Conservation (phyloP, 1,140 invertebrate species). For the Drosophila murphyi region DNA sequence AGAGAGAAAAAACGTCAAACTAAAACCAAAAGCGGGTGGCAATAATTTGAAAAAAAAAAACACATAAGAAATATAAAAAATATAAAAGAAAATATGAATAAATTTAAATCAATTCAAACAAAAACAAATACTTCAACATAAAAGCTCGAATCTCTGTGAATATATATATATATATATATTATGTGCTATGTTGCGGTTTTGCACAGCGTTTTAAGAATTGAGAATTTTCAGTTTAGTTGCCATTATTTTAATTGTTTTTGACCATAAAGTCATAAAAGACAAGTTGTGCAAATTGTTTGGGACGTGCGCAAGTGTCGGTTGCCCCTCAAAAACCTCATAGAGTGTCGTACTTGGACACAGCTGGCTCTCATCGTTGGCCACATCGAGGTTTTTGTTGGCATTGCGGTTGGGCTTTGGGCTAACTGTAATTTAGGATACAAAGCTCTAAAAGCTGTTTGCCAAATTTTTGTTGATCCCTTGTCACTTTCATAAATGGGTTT, state of each 20-base stretch:
- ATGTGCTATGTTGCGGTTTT: constrained; percentile 46
- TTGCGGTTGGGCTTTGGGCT: neutral
- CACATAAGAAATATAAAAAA: neutral
- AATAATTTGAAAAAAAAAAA: constrained; percentile 29
- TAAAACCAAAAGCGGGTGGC: constrained; percentile 37
- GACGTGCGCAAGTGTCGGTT: constrained; percentile 15
- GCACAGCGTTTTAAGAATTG: constrained; percentile 22
- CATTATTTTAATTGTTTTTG: constrained; percentile 72
- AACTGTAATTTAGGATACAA: neutral
- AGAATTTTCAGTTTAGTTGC: constrained; percentile 36
- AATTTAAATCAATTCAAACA: constrained; percentile 5
- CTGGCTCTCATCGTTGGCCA: constrained; percentile 16
- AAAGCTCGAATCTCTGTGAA: constrained; percentile 3
- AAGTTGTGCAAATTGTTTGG: constrained; percentile 47
- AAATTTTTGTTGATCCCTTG: constrained; percentile 24
- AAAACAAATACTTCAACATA: constrained; percentile 38
- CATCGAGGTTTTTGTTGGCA: constrained; percentile 17
- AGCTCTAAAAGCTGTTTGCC: constrained; percentile 15
- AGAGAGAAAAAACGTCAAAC: constrained; percentile 47
- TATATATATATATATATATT: neutral
- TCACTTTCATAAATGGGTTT: constrained; percentile 23
- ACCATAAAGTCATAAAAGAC: constrained; percentile 53
- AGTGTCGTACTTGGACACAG: constrained; percentile 15
- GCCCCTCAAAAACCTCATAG: constrained; percentile 11
- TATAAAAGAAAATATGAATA: constrained; percentile 12